Evolutionary conservation across 2,113 vertebrate species (phyloP).

Genomic region (Syngnathus scovelli): DNA sequence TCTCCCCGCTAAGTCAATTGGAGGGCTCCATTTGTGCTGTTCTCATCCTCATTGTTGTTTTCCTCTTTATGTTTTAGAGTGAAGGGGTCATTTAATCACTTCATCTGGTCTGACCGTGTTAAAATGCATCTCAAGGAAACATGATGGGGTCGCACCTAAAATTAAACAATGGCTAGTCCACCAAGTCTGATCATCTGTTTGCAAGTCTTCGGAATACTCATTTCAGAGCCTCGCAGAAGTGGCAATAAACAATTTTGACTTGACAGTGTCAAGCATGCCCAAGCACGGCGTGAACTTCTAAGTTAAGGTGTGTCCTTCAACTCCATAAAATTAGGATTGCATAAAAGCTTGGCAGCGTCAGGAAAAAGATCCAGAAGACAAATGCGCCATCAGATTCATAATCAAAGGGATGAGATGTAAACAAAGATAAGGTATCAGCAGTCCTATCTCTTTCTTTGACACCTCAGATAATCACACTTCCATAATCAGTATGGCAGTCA

Average conservation of each 20-base stretch:
- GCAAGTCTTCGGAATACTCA: too few relatives aligned
- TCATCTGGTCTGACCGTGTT: slow-evolving; percentile 4
- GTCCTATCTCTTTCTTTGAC: slow-evolving; percentile 39
- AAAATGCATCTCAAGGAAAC: not conserved
- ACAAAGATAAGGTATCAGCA: slow-evolving; percentile 41
- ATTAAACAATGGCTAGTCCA: slow-evolving; percentile 50
- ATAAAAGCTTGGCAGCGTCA: not conserved
- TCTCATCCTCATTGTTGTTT: slow-evolving; percentile 41
- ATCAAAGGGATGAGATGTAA: slow-evolving; percentile 35
- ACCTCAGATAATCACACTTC: slow-evolving; percentile 49
- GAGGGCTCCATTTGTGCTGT: slow-evolving; percentile 42
- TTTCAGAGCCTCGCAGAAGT: too few relatives aligned
- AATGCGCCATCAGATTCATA: slow-evolving; percentile 18
- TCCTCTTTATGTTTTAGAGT: slow-evolving; percentile 21
- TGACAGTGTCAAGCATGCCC: too few relatives aligned
- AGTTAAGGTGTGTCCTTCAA: not conserved
- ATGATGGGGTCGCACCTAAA: not conserved
- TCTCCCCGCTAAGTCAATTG: slow-evolving; percentile 54
- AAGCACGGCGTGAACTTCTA: too few relatives aligned
- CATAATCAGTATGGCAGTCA: slow-evolving; percentile 50
- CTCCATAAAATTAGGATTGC: not conserved
- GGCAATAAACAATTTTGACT: too few relatives aligned
- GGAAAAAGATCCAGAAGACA: slow-evolving; percentile 24
- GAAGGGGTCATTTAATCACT: slow-evolving; percentile 11
- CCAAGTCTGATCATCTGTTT: too few relatives aligned